Conservation (phyloP, 2,888 invertebrate genomes). For the Archips xylosteana region DNA sequence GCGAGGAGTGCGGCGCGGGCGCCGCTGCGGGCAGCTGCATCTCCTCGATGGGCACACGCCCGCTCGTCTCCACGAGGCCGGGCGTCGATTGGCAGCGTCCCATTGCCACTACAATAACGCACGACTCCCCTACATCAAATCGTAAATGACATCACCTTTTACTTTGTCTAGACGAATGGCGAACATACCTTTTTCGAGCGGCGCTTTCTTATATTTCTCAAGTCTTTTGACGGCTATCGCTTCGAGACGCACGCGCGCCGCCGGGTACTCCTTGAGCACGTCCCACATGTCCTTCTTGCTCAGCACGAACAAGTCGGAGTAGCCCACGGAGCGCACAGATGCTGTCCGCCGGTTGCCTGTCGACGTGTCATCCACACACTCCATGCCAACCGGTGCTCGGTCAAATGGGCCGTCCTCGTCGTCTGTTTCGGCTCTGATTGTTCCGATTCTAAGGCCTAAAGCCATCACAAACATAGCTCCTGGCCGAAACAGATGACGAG, state of each 20-base stretch:
- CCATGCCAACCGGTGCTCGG: slow-evolving; percentile 81
- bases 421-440: slow-evolving; percentile 57
- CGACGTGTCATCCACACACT: slow-evolving; percentile 86
- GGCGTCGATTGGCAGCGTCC: slow-evolving; percentile 98
- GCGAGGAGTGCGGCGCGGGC: slow-evolving; percentile 72
- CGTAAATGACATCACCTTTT: background rate
- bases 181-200: slow-evolving; percentile 93
- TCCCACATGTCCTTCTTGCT: slow-evolving; percentile 99
- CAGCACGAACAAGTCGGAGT: slow-evolving; percentile 99
- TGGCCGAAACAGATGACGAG: slow-evolving; percentile 57
- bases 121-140: slow-evolving; percentile 14
- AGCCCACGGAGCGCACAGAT: slow-evolving; percentile 98
- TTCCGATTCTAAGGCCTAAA: background rate
- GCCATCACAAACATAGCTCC: slow-evolving; percentile 38
- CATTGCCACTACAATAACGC: slow-evolving; percentile 91
- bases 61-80: slow-evolving; percentile 96
- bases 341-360: slow-evolving; percentile 99
- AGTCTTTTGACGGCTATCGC: slow-evolving; percentile 98
- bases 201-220: slow-evolving; percentile 98
- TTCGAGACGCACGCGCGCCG: slow-evolving; percentile 96
- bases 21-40: slow-evolving; percentile 75
- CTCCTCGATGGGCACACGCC: slow-evolving; percentile 93
- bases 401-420: slow-evolving; percentile 54
- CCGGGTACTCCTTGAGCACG: slow-evolving; percentile 98
- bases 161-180: background rate